Evolutionary conservation across 92 coral and sea anemone genomes (phyloP), one percentile per base, ranked within the genome.

Genomic region (Diadumene lineata): DNA sequence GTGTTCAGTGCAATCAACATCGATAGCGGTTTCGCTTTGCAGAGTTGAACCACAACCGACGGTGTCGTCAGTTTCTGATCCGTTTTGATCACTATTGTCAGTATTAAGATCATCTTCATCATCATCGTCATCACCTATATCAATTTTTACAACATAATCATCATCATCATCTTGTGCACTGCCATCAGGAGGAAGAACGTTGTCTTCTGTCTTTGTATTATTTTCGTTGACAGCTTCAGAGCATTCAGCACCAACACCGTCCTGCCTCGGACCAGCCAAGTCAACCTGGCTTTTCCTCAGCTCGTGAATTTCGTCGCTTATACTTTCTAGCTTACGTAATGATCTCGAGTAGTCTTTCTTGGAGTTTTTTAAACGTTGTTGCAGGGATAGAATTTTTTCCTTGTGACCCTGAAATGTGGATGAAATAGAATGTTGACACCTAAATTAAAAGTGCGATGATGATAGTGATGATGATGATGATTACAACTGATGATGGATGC

Each of bases 221-320:
- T 21, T 31, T 1, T 72, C 66, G 0, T 30, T 27, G 0, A 28
- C 0, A 0, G 32, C 30, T 1, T 30, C 70, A 27, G 97, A 92
- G 60, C 81, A 68, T 69, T 96, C 99, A 7, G 97, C 96, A 26
- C 99, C 99, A 79, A 96, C 99, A 56, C 99, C 99, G 58, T 88
- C 85, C 48, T 93, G 93, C 38, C 99, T 90, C 56, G 83, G 66
- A 7, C 62, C 31, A 18, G 87, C 82, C 66, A 93, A 83, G 70
- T 81, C 84, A 26, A 82, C 81, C 34, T 83, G 82, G 79, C 93
- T 92, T 73, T 85, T 80, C 15, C 99, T 85, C 85, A 90, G 60
- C 72, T 96, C 97, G 64, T 96, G 99, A 34, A 96, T 96, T 72
- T 93, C 93, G 68, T 96, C 99, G 44, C 99, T 96, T 24, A 96